Base-by-base conservation (phyloP, 1,140 invertebrate species). In the Phenacoccus solenopsis region DNA sequence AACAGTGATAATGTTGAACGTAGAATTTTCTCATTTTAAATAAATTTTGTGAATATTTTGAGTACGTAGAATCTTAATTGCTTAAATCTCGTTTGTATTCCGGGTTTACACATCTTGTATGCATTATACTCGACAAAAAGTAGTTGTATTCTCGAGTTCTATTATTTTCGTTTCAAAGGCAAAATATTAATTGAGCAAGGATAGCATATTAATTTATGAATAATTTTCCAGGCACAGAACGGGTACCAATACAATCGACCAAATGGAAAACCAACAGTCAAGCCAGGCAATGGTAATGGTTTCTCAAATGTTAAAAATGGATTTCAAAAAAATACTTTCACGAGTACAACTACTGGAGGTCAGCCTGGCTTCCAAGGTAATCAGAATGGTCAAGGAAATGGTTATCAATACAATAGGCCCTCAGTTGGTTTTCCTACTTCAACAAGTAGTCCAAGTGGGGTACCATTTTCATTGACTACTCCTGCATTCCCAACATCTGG, bases 211-310 rank as follows among this genome's bases (percentile, higher is more conserved):
- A n/a, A n/a, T n/a, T n/a, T n/a, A n/a, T n/a, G n/a, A n/a, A n/a
- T n/a, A 1, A 24, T 25, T 64, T 64, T 64, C 2, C 25, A 64
- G 59, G 59, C 59, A 25, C 59, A 64, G 25, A 64, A 64, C 25
- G 59, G 59, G 12, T 64, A 64, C 59, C 59, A 64, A 64, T 64
- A 64, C 21, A 64, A 64, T 20, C 59, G 59, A 27, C 59, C 59
- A 27, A 64, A 24, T 9, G 59, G 59, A 9, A 9, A 27, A 64
- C 20, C 59, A 64, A 49, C 38, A 2, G 3, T n/a, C 3, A 49
- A 49, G 20, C 38, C 38, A 16, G 3, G 3, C 3, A 49, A 49
- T n/a, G 38, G 38, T 2, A 49, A 49, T 49, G 38, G 38, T 16
- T 16, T 16, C 3, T 3, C 12, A 10, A 5, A 5, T 49, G 30